Percentiles rank a stretch among this genome's conserved stretches.
phyloP scores from a whole-genome alignment of 2,888 invertebrate species.

The Gibbula magus region DNA sequence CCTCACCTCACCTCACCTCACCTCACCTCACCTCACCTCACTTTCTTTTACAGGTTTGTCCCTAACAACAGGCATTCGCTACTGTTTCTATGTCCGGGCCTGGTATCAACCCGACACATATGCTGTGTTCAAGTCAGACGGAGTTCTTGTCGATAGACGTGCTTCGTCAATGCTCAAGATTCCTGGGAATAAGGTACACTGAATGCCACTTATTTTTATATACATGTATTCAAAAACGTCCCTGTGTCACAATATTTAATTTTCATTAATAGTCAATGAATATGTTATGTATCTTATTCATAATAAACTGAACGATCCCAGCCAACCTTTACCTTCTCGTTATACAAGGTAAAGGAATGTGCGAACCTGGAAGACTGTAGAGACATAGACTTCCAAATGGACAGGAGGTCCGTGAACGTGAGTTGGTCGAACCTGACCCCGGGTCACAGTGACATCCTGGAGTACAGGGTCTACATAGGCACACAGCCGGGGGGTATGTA shows the following conservation, averaged over 20 bases:
- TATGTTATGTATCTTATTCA: too few relatives aligned
- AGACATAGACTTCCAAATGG: background rate
- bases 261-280: too few relatives aligned
- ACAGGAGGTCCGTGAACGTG: background rate
- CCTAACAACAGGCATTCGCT: background rate
- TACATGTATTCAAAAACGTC: background rate
- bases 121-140: background rate
- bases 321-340: too few relatives aligned
- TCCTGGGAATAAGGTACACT: background rate
- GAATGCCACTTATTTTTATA: background rate
- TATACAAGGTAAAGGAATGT: background rate
- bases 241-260: background rate
- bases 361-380: background rate
- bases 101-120: background rate
- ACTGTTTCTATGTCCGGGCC: background rate
- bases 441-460: background rate
- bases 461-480: background rate
- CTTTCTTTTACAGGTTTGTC: background rate
- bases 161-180: background rate
- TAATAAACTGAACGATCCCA: too few relatives aligned
- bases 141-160: background rate
- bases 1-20: too few relatives aligned
- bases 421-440: background rate
- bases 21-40: too few relatives aligned
- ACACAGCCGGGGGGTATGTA: background rate